Evolutionary conservation across 2,113 vertebrate species (phyloP), one percentile per base, ranked within the genome.

Genomic region (Clarias gariepinus): DNA sequence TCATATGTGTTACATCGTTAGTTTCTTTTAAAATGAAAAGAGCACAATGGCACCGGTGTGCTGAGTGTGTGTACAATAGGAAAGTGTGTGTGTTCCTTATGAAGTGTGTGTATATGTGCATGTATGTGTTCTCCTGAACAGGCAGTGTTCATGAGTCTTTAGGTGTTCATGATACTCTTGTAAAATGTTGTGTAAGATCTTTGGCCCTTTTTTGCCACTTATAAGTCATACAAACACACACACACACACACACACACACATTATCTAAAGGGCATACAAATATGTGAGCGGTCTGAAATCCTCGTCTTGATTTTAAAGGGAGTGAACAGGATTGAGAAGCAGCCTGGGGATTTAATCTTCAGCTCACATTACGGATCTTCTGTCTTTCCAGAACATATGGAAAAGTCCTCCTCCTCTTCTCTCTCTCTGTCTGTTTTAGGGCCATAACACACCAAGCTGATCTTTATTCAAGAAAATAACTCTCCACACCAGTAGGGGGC

Each of bases 191-290:
- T 30, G 86, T 85, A 74, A 58, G 74, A 87, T 89, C 87, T 91
- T 90, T 91, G 90, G 90, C 90, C 89, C 90, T 86, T 89, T 80
- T 53, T 36, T 58, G 77, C 58, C 60, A 84, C 55, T 69, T 83
- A 58, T 25, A 69, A 58, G 21, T 74, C 64, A 52, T 28, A 52
- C 61, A 47, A 58, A 77, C 81, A 73, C 36, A 53, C 41, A 85
- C 61, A 82, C 16, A 82, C 64, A 83, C 33, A 87, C 53, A 57
- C 41, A 66, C 55, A 73, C 69, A 57, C 81, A 60, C 60, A 60
- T 25, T 47, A 25, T 64, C 41, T 52, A 82, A 33, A 89, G 82
- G 66, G 30, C 82, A 84, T 30, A 84, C 52, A 0, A 12, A 63
- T 10, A 61, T 68, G 63, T 83, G 82, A 58, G 18, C 41, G 55